These are phyloP conservation scores for Thera obeliscata DNA, from an alignment of 2,888 invertebrate species.

Conservation along the genomic window DNA sequence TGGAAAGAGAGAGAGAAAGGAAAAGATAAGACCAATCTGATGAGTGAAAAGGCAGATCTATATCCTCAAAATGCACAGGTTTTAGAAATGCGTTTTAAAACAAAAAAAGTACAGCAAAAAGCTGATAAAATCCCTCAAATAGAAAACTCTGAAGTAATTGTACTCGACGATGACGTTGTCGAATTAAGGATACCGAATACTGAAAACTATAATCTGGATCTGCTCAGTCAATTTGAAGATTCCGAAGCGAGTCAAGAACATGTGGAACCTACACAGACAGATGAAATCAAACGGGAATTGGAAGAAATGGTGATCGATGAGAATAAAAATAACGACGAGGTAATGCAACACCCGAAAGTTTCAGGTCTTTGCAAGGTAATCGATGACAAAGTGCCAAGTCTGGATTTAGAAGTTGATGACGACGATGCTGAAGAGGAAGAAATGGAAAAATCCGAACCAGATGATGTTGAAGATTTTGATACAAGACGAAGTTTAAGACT, in stretches of 20 bases:
- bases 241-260: conserved; percentile 15
- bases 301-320: neutral
- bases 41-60: neutral
- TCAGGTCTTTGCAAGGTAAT: neutral
- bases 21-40: neutral
- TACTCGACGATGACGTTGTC: conserved; percentile 9
- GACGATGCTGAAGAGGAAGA: neutral
- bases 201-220: conserved; percentile 14
- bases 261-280: neutral
- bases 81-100: neutral
- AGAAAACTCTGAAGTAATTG: neutral
- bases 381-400: neutral
- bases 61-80: neutral
- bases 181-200: conserved; percentile 28
- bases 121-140: neutral
- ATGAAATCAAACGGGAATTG: neutral
- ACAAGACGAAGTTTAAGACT: neutral
- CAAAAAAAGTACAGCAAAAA: neutral
- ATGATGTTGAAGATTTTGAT: neutral
- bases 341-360: neutral
- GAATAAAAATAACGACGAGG: neutral
- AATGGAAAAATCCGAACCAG: neutral
- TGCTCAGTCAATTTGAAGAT: conserved; percentile 18
- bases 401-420: neutral
- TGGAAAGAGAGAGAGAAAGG: neutral